Evolutionary conservation across 30 jellyfish, hydroid and myxozoan genomes (phyloP).

Genomic region (Catostylus mosaicus): DNA sequence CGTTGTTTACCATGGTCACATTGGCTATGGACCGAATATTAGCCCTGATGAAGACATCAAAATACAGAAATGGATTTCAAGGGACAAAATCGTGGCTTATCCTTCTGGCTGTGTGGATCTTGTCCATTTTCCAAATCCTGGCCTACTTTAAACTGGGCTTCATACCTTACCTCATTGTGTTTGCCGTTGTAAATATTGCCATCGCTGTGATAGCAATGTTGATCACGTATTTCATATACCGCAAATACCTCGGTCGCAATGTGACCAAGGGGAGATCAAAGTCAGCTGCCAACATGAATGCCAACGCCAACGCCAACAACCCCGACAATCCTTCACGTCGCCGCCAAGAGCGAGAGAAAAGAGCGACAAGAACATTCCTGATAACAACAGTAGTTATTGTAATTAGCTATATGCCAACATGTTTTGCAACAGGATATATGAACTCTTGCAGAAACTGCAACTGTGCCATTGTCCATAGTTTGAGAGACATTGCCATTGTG

Average conservation of each 20-base stretch:
- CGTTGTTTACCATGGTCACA: conserved; percentile 45
- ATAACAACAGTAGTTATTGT: conserved; percentile 42
- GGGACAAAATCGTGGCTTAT: conserved; percentile 49
- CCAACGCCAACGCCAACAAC: not conserved
- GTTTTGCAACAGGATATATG: conserved; percentile 68
- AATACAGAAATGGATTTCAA: conserved; percentile 51
- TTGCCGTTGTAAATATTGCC: conserved; percentile 58
- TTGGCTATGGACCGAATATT: conserved; percentile 46
- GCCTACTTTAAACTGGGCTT: conserved; percentile 64
- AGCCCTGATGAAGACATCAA: conserved; percentile 37
- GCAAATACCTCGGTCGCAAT: conserved; percentile 38
- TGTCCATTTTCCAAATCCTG: conserved; percentile 31
- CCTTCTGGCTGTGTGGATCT: conserved; percentile 36
- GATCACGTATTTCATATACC: conserved; percentile 28
- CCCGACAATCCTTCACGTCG: conserved; percentile 52
- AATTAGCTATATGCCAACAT: conserved; percentile 60
- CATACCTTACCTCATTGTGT: conserved; percentile 52
- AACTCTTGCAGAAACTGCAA: conserved; percentile 62
- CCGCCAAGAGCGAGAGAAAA: conserved; percentile 51
- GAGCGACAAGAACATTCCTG: conserved; percentile 69
- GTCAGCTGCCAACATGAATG: conserved; percentile 7
- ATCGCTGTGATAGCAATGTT: conserved; percentile 52
- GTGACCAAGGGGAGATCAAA: not conserved
- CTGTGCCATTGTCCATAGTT: conserved; percentile 63
- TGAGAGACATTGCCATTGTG: conserved; percentile 68